These are phyloP conservation scores for Herpailurus yagouaroundi DNA, from an alignment of 2,113 vertebrate genomes.

Conservation along the genomic window DNA sequence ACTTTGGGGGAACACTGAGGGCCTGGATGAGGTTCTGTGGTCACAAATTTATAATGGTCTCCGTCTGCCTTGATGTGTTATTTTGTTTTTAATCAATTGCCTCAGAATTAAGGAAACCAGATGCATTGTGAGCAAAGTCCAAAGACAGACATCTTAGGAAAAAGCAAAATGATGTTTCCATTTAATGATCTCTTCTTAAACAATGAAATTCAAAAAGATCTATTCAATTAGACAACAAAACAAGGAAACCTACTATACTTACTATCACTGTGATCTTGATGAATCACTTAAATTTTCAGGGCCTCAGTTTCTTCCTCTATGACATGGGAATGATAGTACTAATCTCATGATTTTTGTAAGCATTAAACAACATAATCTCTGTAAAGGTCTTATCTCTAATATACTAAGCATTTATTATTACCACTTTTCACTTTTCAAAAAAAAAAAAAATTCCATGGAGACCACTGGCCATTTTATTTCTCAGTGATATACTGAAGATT, in stretches of 20 bases:
- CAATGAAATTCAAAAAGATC: neutral
- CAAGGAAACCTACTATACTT: neutral
- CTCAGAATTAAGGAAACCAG: neutral
- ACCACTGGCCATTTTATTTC: neutral
- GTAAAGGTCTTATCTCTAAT: neutral
- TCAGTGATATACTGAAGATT: neutral
- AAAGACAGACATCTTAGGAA: neutral
- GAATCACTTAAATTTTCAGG: neutral
- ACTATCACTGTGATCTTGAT: neutral
- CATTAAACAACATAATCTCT: neutral
- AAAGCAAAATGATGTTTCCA: neutral
- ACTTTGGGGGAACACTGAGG: neutral
- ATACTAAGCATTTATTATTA: neutral
- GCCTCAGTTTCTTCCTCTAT: neutral
- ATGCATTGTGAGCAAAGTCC: neutral
- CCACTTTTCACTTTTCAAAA: neutral
- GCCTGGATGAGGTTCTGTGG: neutral
- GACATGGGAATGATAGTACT: neutral
- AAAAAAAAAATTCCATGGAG: neutral
- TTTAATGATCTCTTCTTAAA: neutral
- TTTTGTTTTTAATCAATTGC: neutral
- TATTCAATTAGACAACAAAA: neutral
- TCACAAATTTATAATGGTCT: neutral
- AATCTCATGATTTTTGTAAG: neutral
- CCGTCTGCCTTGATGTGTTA: neutral